Conservation (phyloP, 2,888 invertebrate species). For the Nebria brevicollis region DNA sequence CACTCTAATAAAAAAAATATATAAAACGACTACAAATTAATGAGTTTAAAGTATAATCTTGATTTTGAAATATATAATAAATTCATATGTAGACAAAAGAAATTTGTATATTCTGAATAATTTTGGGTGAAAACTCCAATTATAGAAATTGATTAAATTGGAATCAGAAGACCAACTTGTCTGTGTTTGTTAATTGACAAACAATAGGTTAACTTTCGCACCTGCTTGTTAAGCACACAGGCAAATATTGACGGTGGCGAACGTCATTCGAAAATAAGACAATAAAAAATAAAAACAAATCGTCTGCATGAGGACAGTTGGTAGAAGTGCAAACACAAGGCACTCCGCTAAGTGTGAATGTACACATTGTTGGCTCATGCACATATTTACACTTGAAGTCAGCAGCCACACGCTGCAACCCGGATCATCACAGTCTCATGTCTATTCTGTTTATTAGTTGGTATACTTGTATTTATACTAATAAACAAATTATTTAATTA, state of each 20-base stretch:
- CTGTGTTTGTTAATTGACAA: background rate
- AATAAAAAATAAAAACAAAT: slow-evolving; percentile 1
- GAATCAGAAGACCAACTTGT: background rate
- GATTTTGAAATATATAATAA: too few relatives aligned
- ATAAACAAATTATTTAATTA: background rate
- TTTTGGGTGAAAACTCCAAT: too few relatives aligned
- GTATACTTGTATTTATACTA: background rate
- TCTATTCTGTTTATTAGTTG: background rate
- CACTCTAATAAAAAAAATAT: background rate
- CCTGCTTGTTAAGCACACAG: background rate
- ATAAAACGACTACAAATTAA: too few relatives aligned
- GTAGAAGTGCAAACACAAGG: background rate
- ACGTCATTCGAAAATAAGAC: background rate
- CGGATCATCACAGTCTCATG: background rate
- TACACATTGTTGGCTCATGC: background rate
- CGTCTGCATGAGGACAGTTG: background rate
- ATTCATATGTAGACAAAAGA: too few relatives aligned
- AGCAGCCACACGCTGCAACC: background rate
- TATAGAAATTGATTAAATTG: too few relatives aligned
- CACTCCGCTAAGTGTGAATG: background rate
- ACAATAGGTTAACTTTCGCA: background rate
- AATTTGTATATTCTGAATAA: too few relatives aligned
- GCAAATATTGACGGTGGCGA: background rate
- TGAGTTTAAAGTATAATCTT: too few relatives aligned
- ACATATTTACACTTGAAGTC: background rate